These are phyloP conservation scores for Hemibagrus guttatus DNA, from an alignment of 2,797 vertebrate genomes.

Conservation along the genomic window DNA sequence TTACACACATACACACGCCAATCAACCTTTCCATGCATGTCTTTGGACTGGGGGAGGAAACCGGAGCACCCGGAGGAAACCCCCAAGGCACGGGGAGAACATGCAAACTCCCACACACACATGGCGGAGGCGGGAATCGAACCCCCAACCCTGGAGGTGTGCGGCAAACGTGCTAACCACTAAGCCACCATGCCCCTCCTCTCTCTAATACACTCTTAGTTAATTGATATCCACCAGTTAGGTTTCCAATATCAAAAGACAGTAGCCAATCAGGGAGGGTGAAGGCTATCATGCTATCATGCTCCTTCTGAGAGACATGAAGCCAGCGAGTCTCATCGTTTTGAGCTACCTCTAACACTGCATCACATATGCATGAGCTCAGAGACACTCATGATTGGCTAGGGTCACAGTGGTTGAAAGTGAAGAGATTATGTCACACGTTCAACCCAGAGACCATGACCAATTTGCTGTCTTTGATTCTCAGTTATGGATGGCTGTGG, in stretches of 20 bases:
- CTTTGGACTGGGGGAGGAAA: too few species aligned
- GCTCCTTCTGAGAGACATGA: not conserved
- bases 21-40: too few species aligned
- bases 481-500: not conserved
- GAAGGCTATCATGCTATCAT: not conserved
- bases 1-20: too few species aligned
- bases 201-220: not conserved
- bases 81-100: too few species aligned
- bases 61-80: too few species aligned
- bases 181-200: too few species aligned
- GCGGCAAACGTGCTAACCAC: too few species aligned
- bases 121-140: too few species aligned
- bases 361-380: not conserved
- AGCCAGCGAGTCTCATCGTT: not conserved
- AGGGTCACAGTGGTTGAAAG: not conserved
- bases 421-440: too few species aligned
- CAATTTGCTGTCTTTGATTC: not conserved
- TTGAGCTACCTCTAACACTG: not conserved
- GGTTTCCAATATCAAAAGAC: too few species aligned
- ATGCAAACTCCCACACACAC: too few species aligned
- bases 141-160: too few species aligned
- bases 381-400: not conserved
- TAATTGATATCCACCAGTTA: not conserved
- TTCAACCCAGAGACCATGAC: not conserved
- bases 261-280: not conserved